Evolutionary conservation across 1,140 invertebrate genomes (phyloP).

Genomic region (Gonatopus flavifemur): DNA sequence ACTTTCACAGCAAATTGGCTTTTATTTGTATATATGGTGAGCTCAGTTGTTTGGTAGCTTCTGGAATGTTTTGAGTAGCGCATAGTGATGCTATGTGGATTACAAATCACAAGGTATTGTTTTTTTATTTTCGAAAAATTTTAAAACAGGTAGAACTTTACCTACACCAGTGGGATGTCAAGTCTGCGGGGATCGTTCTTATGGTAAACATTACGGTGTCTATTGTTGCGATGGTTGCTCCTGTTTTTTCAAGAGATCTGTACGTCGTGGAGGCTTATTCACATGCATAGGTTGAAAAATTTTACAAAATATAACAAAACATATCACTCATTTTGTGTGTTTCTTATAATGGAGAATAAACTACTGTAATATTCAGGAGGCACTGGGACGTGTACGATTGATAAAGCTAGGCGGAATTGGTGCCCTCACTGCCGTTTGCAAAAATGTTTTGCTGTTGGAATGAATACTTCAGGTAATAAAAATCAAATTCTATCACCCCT

Average conservation of each 20-base stretch:
- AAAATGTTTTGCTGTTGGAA: constrained; percentile 75
- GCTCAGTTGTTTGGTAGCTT: no score
- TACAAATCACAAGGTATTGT: no score
- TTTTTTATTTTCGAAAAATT: constrained; percentile 1
- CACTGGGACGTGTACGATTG: constrained; percentile 74
- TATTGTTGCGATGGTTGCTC: constrained; percentile 87
- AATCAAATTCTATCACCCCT: no score
- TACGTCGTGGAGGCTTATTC: constrained; percentile 71
- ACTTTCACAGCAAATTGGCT: no score
- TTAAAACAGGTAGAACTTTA: constrained; percentile 64
- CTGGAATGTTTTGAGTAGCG: no score
- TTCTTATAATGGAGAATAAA: not conserved
- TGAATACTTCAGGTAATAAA: constrained; percentile 74
- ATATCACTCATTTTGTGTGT: no score
- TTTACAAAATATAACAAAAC: no score
- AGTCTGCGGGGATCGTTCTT: constrained; percentile 85
- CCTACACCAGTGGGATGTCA: constrained; percentile 69
- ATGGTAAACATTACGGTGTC: constrained; percentile 86
- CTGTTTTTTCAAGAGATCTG: constrained; percentile 85
- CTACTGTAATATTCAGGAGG: constrained; percentile 60
- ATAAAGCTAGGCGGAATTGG: constrained; percentile 85
- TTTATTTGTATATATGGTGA: no score
- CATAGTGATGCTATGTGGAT: no score
- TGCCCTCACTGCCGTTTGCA: constrained; percentile 82
- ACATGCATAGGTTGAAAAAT: constrained; percentile 65